These are phyloP conservation scores for Eulemur albifrons DNA, from an alignment of 2,797 vertebrate species.

Conservation along the genomic window DNA sequence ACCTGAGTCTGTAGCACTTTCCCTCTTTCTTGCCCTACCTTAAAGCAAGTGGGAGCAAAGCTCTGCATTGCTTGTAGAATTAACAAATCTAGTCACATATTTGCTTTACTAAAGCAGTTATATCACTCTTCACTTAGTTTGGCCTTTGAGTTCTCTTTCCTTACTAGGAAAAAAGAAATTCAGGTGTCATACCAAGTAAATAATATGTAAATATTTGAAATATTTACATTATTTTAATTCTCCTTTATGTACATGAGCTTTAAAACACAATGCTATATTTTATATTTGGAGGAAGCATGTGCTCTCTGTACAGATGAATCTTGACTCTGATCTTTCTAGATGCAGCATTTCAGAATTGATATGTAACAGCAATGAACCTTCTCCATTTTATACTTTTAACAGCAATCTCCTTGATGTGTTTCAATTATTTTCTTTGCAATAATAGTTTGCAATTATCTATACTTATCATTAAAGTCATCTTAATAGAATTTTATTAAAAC, in stretches of 20 bases:
- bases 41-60: neutral
- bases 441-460: conserved; percentile 21
- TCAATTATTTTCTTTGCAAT: conserved; percentile 9
- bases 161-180: neutral
- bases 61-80: neutral
- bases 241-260: neutral
- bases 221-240: neutral
- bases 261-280: neutral
- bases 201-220: neutral
- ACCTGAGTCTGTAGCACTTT: neutral
- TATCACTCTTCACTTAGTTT: neutral
- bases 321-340: neutral
- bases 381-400: conserved; percentile 14
- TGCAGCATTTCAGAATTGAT: neutral
- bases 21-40: neutral
- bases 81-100: neutral
- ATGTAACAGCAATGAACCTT: neutral
- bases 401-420: neutral
- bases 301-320: neutral
- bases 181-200: neutral
- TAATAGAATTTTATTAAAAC: conserved; percentile 55
- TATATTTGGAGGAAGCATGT: neutral
- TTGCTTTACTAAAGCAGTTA: neutral
- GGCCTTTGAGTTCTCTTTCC: neutral
- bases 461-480: conserved; percentile 3